Evolutionary conservation across 2,888 invertebrate species (phyloP).

Genomic region (Conops quadrifasciatus): DNA sequence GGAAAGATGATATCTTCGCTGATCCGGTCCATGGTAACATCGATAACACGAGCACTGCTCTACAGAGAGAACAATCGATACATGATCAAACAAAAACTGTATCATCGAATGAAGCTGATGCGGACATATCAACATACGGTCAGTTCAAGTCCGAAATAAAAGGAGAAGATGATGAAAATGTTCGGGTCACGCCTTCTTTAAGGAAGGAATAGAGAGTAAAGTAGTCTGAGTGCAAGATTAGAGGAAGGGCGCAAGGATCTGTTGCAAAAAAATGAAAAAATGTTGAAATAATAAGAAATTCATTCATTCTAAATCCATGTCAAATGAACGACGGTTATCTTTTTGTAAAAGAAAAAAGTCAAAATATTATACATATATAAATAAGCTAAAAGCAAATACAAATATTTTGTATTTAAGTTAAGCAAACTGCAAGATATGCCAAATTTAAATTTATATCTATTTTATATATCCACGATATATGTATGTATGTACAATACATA

Average conservation of each 20-base stretch:
- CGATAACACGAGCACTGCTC: neutral
- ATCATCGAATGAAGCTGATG: conserved; percentile 41
- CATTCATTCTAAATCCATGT: neutral
- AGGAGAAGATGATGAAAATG: conserved; percentile 48
- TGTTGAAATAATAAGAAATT: conserved; percentile 14
- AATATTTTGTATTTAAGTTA: conserved; percentile 5
- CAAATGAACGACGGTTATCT: neutral
- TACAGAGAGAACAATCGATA: neutral
- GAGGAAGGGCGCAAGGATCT: no score
- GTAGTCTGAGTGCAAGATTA: no score
- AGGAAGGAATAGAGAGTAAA: conserved; percentile 46
- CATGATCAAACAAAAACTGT: neutral
- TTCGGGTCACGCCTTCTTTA: conserved; percentile 57
- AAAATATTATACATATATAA: conserved; percentile 9
- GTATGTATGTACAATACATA: no score
- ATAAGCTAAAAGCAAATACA: neutral
- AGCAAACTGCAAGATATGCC: no score
- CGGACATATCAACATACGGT: conserved; percentile 54
- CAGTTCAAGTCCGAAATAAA: conserved; percentile 63
- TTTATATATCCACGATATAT: no score
- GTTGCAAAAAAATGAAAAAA: no score
- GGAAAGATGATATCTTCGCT: neutral
- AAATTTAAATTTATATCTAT: no score
- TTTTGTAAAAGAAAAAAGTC: conserved; percentile 14
- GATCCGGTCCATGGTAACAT: neutral